Base-by-base conservation (phyloP, 2,888 invertebrate species). In the Orgyia antiqua region DNA sequence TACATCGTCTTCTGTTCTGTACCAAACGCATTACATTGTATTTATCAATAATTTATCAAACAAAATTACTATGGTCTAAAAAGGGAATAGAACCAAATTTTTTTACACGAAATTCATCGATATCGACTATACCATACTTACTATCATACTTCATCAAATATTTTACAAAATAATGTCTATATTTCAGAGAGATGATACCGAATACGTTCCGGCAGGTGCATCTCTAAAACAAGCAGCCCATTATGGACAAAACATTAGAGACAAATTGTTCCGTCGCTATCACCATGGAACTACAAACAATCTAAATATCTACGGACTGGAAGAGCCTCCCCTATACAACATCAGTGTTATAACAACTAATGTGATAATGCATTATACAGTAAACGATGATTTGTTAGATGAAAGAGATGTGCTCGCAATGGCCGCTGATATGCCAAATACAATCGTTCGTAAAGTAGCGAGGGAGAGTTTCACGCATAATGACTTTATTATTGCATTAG, bases 191-290 rank as follows among this genome's bases (percentile, higher is more conserved):
- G 10, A 20, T 4, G 31, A 33, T 1, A 31, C 10, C 3, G 24
- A 24, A 24, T 24, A 24, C 13, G 13, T 29, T 1, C 27, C 36
- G 7, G 44, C 52, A 0, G 78, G 80, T 1, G 73, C 66, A 7
- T 45, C 78, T 0, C 11, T 76, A 1, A 80, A 78, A 33, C 78
- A 79, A 54, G 18, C 71, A 1, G 78, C 69, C 1, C 79, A 78
- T 39, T 82, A 57, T 32, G 78, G 78, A 0, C 82, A 82, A 45
- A 78, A 75, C 35, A 61, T 82, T 8, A 56, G 68, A 26, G 70
- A 68, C 34, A 58, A 51, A 39, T 20, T 36, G 1, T 82, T 82
- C 51, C 54, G 68, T 6, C 49, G 72, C 13, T 82, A 68, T 64
- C 50, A 71, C 24, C 67, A 57, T 27, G 73, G 72, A 3, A 0